phyloP scores from a whole-genome alignment of 2,797 vertebrate species.

The Galago senegalensis region DNA sequence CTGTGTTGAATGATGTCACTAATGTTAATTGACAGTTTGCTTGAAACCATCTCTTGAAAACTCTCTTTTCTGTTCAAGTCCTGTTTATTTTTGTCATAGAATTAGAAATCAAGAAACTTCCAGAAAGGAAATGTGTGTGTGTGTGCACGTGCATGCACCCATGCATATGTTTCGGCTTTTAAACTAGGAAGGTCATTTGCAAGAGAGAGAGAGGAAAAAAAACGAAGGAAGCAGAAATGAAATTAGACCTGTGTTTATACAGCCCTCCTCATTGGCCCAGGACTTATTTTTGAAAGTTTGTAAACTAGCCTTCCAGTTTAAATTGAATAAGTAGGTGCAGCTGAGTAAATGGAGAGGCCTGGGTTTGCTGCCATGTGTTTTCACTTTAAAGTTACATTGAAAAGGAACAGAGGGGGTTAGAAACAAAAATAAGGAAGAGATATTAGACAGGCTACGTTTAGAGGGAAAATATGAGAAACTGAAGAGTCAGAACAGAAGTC shows the following conservation, averaged over 20 bases:
- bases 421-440: slow-evolving; percentile 80
- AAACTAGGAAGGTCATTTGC: slow-evolving; percentile 71
- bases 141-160: neutral
- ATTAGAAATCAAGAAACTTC: slow-evolving; percentile 83
- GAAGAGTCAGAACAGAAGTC: slow-evolving; percentile 76
- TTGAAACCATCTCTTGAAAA: slow-evolving; percentile 88
- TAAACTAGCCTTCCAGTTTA: slow-evolving; percentile 88
- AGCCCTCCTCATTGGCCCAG: slow-evolving; percentile 77
- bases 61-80: slow-evolving; percentile 83
- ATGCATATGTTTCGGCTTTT: slow-evolving; percentile 22
- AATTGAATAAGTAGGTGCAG: slow-evolving; percentile 90
- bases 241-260: slow-evolving; percentile 88
- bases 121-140: slow-evolving; percentile 66
- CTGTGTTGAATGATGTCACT: slow-evolving; percentile 85
- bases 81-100: slow-evolving; percentile 88
- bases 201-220: slow-evolving; percentile 3
- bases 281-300: slow-evolving; percentile 89
- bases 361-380: slow-evolving; percentile 84
- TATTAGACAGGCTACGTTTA: slow-evolving; percentile 74
- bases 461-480: slow-evolving; percentile 75
- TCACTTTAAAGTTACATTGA: slow-evolving; percentile 86
- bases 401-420: slow-evolving; percentile 78
- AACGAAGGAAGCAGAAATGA: slow-evolving; percentile 81
- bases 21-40: slow-evolving; percentile 89
- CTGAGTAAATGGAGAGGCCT: slow-evolving; percentile 86